Percentiles rank a stretch among this genome's conserved stretches.
Conservation (phyloP, 2,888 invertebrate genomes). For the Idaea aversata region DNA sequence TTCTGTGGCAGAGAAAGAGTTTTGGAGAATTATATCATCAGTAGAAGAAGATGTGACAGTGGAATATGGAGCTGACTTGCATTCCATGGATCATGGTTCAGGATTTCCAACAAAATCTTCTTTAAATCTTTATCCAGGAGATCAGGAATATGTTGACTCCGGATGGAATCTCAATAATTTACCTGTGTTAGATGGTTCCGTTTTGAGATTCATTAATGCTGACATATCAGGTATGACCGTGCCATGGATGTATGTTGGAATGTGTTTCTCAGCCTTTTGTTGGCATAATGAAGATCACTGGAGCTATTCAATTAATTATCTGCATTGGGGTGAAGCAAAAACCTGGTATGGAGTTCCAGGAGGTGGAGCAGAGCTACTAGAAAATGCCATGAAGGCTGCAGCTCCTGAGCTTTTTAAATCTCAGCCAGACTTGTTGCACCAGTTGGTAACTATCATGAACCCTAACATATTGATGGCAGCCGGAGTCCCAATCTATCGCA, state of each 20-base stretch:
- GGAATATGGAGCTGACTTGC: constrained; percentile 89
- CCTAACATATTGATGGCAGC: constrained; percentile 84
- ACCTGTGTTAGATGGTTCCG: constrained; percentile 85
- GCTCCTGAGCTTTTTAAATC: constrained; percentile 87
- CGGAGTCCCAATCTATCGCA: constrained; percentile 81
- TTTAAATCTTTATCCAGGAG: constrained; percentile 80
- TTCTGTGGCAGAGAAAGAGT: constrained; percentile 85
- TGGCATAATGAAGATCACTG: constrained; percentile 93
- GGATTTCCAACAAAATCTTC: constrained; percentile 86
- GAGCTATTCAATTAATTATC: constrained; percentile 90
- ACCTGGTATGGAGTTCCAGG: constrained; percentile 92
- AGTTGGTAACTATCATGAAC: constrained; percentile 89
- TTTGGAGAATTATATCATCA: constrained; percentile 87
- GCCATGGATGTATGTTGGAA: constrained; percentile 92
- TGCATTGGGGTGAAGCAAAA: constrained; percentile 91
- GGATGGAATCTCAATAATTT: constrained; percentile 90
- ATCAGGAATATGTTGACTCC: constrained; percentile 83
- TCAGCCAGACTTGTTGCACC: constrained; percentile 88
- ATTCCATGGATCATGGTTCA: constrained; percentile 87
- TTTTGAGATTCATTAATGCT: constrained; percentile 86
- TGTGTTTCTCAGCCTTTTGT: constrained; percentile 91
- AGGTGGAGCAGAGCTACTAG: constrained; percentile 83
- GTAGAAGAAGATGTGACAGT: constrained; percentile 87
- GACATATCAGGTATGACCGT: constrained; percentile 88
- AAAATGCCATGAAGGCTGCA: constrained; percentile 84